Conservation (phyloP, 2,888 invertebrate species). For the Belgica antarctica region DNA sequence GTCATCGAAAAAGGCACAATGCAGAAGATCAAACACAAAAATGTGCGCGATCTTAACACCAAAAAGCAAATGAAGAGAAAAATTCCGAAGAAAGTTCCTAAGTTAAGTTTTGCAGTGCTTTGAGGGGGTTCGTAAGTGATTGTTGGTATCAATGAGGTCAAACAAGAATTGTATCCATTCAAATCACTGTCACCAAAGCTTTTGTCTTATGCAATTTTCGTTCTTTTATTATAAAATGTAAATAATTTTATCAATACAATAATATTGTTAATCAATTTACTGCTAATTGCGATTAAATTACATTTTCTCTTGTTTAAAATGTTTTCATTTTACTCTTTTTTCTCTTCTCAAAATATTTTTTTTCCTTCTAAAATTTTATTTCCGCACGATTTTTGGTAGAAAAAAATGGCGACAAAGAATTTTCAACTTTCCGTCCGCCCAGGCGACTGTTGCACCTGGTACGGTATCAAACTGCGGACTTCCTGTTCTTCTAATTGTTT, state of each 20-base stretch:
- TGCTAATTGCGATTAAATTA: conserved; percentile 56
- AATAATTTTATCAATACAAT: conserved; percentile 25
- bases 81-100: not conserved
- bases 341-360: conserved; percentile 55
- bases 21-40: not conserved
- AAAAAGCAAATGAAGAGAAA: not conserved
- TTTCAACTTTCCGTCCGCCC: conserved; percentile 50
- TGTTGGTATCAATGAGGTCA: too few species aligned
- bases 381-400: conserved; percentile 57
- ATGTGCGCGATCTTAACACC: not conserved
- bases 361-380: conserved; percentile 59
- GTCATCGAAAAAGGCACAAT: not conserved
- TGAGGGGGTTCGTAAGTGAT: not conserved
- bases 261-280: conserved; percentile 49
- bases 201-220: conserved; percentile 13
- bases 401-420: conserved; percentile 53
- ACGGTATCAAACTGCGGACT: conserved; percentile 57
- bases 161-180: too few species aligned
- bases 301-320: conserved; percentile 57
- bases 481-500: conserved; percentile 56
- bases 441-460: conserved; percentile 56
- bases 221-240: conserved; percentile 9
- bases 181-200: too few species aligned
- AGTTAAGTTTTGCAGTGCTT: not conserved
- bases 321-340: too few species aligned